These are phyloP conservation scores for Hoplostethus mediterraneus DNA, from an alignment of 2,797 vertebrate genomes.

Conservation along the genomic window DNA sequence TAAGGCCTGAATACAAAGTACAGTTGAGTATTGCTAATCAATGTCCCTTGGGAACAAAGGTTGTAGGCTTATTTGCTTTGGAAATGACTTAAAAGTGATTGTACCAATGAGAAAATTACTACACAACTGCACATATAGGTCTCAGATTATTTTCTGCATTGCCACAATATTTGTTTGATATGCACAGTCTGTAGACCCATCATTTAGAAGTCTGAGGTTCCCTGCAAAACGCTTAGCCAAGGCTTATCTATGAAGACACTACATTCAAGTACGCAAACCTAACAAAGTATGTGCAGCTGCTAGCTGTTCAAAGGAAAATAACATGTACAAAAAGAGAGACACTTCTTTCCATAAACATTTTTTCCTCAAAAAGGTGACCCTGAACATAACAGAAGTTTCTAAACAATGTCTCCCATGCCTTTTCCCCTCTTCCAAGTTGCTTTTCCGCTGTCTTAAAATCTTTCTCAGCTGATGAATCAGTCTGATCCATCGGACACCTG, in stretches of 20 bases:
- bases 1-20: neutral
- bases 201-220: neutral
- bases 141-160: neutral
- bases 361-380: conserved; percentile 21
- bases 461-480: conserved; percentile 62
- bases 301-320: conserved; percentile 24
- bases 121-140: neutral
- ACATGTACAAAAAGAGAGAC: conserved; percentile 10
- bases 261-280: conserved; percentile 13
- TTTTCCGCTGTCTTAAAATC: conserved; percentile 51
- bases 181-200: neutral
- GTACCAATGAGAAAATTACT: neutral
- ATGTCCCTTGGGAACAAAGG: neutral
- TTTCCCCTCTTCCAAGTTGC: conserved; percentile 12
- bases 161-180: neutral
- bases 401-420: conserved; percentile 15
- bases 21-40: neutral
- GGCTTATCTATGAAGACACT: conserved; percentile 3
- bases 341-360: conserved; percentile 66
- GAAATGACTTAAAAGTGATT: neutral
- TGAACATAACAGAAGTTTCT: conserved; percentile 41
- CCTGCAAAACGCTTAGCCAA: neutral
- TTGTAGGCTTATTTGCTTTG: too few relatives aligned
- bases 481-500: conserved; percentile 70
- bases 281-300: conserved; percentile 25